Percentiles rank a stretch among this genome's conserved stretches.
These are phyloP conservation scores for Perognathus longimembris DNA, from an alignment of 2,113 vertebrate species.

Conservation along the genomic window DNA sequence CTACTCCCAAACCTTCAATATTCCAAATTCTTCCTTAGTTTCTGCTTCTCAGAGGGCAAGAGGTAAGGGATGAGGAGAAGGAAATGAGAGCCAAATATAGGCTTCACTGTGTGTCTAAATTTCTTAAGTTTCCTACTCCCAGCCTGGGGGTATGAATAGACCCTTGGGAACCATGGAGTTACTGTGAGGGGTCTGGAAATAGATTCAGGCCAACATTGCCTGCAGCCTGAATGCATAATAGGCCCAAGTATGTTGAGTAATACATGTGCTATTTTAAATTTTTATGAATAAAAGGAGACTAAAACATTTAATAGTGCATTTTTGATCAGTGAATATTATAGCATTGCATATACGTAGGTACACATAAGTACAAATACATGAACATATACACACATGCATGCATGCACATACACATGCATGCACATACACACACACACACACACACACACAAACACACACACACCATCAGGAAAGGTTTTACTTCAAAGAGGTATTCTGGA, in stretches of 20 bases:
- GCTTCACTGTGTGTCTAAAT: neutral
- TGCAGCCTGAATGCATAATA: neutral
- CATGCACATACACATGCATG: neutral
- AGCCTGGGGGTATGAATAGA: neutral
- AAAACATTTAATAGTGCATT: neutral
- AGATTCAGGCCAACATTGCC: neutral
- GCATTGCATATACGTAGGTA: neutral
- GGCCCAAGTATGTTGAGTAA: constrained; percentile 15
- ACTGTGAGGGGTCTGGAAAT: neutral
- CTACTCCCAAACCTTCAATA: neutral
- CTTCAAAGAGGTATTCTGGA: neutral
- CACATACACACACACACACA: no score
- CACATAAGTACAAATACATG: no score
- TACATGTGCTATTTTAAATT: neutral
- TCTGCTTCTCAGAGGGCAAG: neutral
- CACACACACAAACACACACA: neutral
- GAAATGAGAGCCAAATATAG: neutral
- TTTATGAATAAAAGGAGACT: neutral
- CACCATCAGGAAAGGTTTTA: neutral
- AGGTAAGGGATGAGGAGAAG: neutral
- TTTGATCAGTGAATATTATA: neutral
- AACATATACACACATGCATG: no score
- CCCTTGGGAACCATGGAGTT: neutral
- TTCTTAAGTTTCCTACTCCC: neutral
- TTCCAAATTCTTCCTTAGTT: neutral